Evolutionary conservation across 2,113 vertebrate genomes (phyloP), one percentile per base, ranked within the genome.

Genomic region (Corapipo altera): DNA sequence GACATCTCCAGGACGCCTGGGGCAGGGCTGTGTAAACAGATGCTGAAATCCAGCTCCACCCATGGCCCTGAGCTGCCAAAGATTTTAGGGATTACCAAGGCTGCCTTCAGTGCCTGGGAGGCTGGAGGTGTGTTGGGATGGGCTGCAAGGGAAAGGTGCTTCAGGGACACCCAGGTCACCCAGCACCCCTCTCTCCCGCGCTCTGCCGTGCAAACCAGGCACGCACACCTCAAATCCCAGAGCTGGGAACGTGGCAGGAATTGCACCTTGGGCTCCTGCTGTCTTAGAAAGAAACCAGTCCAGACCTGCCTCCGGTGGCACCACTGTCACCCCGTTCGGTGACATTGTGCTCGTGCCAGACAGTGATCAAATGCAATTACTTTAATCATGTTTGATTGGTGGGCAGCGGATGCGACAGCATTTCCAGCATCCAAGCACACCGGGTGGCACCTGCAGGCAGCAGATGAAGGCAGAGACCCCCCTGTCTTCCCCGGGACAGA

Each of bases 31-130:
- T 17, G 69, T 26, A 55, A 96, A 81, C 46, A 22, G 43, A 86
- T 59, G 79, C 79, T 6, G 71, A 87, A 88, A 75, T 39, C 52
- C 93, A 48, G 71, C 75, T 85, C 83, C 64, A 6, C 95, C 94
- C 58, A 0, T 6, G 21, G 43, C 59, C 66, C 11, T 3, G 78
- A 48, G 52, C 74, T 52, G 57, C 5, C 8, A 6, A 32, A 14
- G 49, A 16, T 66, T 71, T 66, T 30, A 39, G 43, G 54, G 73
- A 32, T 79, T 61, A 74, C 9, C 13, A 13, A 62, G 12, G 30
- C 66, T 52, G 55, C 35, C n/a, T 30, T 41, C 59, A n/a, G 48
- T 69, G 27, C 23, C 37, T 54, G 2, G 3, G 32, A n/a, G 35
- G 11, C 73, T 12, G 43, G 74, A 55, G 57, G n/a, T 43, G 77